Percentiles rank a stretch among this genome's conserved stretches.
phyloP scores from a whole-genome alignment of 2,888 invertebrate species.

The Melinaea menophilus region DNA sequence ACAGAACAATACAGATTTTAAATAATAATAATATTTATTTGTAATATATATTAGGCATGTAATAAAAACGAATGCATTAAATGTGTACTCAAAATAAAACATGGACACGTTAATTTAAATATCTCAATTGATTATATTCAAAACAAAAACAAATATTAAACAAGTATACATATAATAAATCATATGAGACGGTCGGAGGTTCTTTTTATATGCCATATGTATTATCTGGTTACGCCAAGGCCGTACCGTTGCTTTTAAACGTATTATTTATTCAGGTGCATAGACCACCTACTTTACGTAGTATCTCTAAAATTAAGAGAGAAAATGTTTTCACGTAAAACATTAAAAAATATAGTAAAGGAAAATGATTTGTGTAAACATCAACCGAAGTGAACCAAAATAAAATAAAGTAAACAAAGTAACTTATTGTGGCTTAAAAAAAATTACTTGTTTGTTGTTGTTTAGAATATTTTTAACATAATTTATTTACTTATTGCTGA shows the following conservation, averaged over 20 bases:
- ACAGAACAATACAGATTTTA: too few species aligned
- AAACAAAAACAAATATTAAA: too few species aligned
- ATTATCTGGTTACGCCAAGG: conserved; percentile 8
- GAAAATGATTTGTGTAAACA: neutral
- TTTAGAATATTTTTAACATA: neutral
- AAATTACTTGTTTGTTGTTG: too few species aligned
- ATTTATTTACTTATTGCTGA: neutral
- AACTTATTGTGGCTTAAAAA: too few species aligned
- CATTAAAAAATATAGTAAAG: conserved; percentile 26
- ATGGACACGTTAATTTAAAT: too few species aligned
- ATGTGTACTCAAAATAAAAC: too few species aligned
- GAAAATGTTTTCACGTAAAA: conserved; percentile 17
- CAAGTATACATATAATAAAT: neutral
- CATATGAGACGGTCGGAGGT: neutral
- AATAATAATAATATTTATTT: too few species aligned
- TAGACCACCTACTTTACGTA: conserved; percentile 42
- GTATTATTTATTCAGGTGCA: conserved; percentile 68
- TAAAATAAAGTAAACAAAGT: too few species aligned
- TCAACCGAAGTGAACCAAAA: too few species aligned
- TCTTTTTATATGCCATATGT: conserved; percentile 4
- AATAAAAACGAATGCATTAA: too few species aligned
- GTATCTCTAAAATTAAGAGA: conserved; percentile 24
- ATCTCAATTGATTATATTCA: too few species aligned
- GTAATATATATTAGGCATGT: too few species aligned
- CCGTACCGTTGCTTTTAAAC: conserved; percentile 63